Evolutionary conservation across 2,888 invertebrate genomes (phyloP), one percentile per base, ranked within the genome.

Genomic region (Catotricha subobsoleta): DNA sequence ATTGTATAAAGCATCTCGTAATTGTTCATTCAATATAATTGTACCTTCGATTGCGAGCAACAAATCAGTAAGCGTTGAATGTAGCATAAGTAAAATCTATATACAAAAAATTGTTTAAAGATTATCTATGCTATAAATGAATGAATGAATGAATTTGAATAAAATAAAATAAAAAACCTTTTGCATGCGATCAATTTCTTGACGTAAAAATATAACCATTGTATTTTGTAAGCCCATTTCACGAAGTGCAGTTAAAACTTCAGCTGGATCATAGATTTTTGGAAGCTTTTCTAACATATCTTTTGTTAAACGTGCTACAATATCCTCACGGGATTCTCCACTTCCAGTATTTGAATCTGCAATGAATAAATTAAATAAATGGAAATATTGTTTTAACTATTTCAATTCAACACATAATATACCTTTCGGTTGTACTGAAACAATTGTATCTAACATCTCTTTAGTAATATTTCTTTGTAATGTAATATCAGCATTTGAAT

Each of bases 341-440:
- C 88, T 87, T 45, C 80, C 80, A 16, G 78, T n/a, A n/a, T n/a
- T n/a, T n/a, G n/a, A n/a, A n/a, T n/a, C n/a, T n/a, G n/a, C n/a
- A n/a, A n/a, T n/a, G n/a, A n/a, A n/a, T n/a, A n/a, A n/a, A n/a
- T n/a, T n/a, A n/a, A n/a, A n/a, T n/a, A n/a, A n/a, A n/a, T n/a
- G n/a, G n/a, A n/a, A n/a, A n/a, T n/a, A n/a, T n/a, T n/a, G n/a
- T n/a, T n/a, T n/a, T n/a, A n/a, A n/a, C n/a, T n/a, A n/a, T n/a
- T n/a, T n/a, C n/a, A n/a, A n/a, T n/a, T n/a, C 74, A 1, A 86
- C 88, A 2, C 91, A 84, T 66, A n/a, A n/a, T n/a, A n/a, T n/a
- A n/a, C 95, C 92, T 57, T 95, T 95, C 0, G 95, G 95, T 56
- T 95, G 94, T n/a, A 95, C 94, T 57, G 77, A 91, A 31, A 95